Base-by-base conservation (phyloP, 2,888 invertebrate species). In the Tenthredo scrophulariae region DNA sequence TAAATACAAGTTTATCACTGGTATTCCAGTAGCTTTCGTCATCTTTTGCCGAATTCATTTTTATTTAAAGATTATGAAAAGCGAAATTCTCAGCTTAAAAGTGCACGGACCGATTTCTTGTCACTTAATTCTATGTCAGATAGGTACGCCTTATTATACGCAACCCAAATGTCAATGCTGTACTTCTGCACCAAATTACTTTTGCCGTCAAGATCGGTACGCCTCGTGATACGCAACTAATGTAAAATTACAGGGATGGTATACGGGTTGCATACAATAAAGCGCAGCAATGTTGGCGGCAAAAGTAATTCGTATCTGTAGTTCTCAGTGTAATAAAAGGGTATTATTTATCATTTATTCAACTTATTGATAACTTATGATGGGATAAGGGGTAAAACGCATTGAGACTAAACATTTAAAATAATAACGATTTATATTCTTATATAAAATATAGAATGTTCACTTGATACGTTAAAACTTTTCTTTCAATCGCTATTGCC, bases 1-100 rank as follows among this genome's bases (percentile, higher is more conserved):
- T 96, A 88, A 97, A 97, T 0, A 96, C 96, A 87, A 95, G 95
- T 18, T 96, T 96, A 89, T 96, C 95, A 89, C 96, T 96, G 62
- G 95, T 96, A 91, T 97, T 96, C 97, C 97, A 97, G 93, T 96
- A 97, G 89, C 96, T 97, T 86, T 96, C 96, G 80, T 96, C 96
- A 86, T 96, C 95, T 90, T 93, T 92, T 3, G 88, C 82, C 29
- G 88, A 86, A 43, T 87, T 88, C 92, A 91, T 80, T 62, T 58
- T 22, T 40, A 62, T 33, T 33, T 67, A 0, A 7, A 33, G 5
- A 67, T 54, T n/a, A 54, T 54, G 7, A 54, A 2, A 6, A 54
- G 54, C 6, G n/a, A 54, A 54, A n/a, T 54, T n/a, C n/a, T 29
- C 1, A 33, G 13, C 9, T 29, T 33, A 33, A 67, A 33, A 5